Percentiles rank a stretch among this genome's conserved stretches.
phyloP scores from a whole-genome alignment of 2,797 vertebrate species.

The Dromococcyx pavoninus region DNA sequence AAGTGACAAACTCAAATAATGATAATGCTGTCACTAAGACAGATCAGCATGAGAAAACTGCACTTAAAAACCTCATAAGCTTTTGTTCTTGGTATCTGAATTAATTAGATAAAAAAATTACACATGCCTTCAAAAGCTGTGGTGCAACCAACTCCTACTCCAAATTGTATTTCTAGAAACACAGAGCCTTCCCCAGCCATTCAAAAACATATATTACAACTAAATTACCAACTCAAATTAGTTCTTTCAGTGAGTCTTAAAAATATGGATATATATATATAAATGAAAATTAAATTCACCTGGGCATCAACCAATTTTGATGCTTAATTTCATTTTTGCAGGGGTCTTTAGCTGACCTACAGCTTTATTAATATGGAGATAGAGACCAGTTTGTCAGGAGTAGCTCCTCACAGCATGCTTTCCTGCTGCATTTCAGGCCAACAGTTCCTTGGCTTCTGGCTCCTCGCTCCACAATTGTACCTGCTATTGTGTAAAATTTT shows the following conservation, averaged over 20 bases:
- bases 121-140: background rate
- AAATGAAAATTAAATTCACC: background rate
- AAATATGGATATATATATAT: background rate
- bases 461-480: background rate
- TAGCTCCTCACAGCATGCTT: background rate
- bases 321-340: background rate
- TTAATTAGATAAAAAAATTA: background rate
- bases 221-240: background rate
- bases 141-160: background rate
- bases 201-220: background rate
- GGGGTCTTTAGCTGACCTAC: background rate
- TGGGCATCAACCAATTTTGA: background rate
- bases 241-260: background rate
- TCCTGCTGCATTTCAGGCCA: background rate
- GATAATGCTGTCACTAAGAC: background rate
- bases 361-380: background rate
- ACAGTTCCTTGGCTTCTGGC: background rate
- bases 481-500: background rate
- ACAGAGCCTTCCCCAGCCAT: background rate
- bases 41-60: background rate
- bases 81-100: background rate
- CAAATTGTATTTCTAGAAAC: background rate
- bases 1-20: background rate
- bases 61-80: background rate
- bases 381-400: background rate